phyloP scores from a whole-genome alignment of 1,140 invertebrate genomes.

The Drosophila repletoides region DNA sequence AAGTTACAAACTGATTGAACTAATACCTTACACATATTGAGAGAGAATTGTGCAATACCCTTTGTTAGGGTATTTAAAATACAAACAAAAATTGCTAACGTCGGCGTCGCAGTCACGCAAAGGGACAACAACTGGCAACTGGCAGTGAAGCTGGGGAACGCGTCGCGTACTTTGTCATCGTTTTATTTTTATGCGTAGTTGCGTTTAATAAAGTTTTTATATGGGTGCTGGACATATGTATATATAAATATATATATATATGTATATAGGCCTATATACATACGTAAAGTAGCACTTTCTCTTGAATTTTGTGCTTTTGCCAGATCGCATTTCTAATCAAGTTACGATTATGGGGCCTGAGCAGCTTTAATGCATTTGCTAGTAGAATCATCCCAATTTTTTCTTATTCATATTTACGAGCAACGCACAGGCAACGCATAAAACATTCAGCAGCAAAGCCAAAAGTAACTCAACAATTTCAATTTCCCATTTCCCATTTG shows the following conservation, averaged over 20 bases:
- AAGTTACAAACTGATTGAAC: no score
- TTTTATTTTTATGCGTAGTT: constrained; percentile 79
- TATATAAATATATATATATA: not conserved
- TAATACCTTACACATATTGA: no score
- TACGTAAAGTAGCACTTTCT: no score
- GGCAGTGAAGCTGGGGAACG: constrained; percentile 14
- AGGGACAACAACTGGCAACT: constrained; percentile 44
- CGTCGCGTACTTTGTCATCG: constrained; percentile 75
- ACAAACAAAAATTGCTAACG: constrained; percentile 34
- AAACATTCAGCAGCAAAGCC: constrained; percentile 72
- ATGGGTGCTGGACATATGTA: constrained; percentile 18
- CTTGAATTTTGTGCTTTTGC: not conserved
- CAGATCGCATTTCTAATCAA: constrained; percentile 63
- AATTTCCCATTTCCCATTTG: constrained; percentile 47
- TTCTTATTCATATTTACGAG: constrained; percentile 72
- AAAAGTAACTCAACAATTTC: constrained; percentile 75
- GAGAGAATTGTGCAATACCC: no score
- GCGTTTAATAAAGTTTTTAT: constrained; percentile 80
- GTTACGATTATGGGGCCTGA: constrained; percentile 51
- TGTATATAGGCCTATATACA: not conserved
- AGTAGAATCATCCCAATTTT: constrained; percentile 3
- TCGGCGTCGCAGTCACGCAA: constrained; percentile 39
- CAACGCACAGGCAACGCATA: constrained; percentile 41
- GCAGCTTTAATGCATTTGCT: constrained; percentile 65
- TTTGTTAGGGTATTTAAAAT: no score